phyloP scores from a whole-genome alignment of 2,113 vertebrate species.

The Oenanthe oenanthe region DNA sequence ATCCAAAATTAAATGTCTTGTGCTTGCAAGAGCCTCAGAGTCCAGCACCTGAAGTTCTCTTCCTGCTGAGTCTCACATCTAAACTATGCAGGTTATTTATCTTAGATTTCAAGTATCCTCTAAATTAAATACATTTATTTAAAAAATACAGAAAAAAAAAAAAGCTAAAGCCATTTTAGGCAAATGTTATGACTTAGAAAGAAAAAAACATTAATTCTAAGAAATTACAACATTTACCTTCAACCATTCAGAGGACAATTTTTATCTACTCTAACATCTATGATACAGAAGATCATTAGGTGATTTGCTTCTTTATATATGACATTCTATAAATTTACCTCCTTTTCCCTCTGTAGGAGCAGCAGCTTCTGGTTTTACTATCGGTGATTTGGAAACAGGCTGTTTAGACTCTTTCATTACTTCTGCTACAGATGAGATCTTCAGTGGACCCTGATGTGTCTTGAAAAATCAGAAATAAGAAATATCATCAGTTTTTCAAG shows the following conservation, averaged over 20 bases:
- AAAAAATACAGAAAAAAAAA: accelerated
- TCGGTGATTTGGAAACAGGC: conserved; percentile 65
- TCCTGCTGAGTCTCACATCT: background rate
- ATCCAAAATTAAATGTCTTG: background rate
- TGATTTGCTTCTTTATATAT: background rate
- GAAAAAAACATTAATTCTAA: background rate
- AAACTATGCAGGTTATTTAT: background rate
- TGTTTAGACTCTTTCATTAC: conserved; percentile 82
- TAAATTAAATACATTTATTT: background rate
- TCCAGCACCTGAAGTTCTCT: background rate
- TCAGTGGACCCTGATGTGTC: conserved; percentile 75
- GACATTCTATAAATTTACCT: conserved; percentile 66
- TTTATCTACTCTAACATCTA: background rate
- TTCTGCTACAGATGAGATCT: conserved; percentile 84
- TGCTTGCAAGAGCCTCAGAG: background rate
- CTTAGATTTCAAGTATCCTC: background rate
- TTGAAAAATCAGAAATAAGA: conserved; percentile 44
- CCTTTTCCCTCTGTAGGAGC: conserved; percentile 69
- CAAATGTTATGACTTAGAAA: background rate
- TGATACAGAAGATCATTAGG: background rate
- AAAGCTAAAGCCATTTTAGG: background rate
- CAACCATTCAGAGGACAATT: background rate
- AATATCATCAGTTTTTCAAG: background rate
- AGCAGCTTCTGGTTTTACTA: conserved; percentile 64
- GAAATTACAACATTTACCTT: background rate